Evolutionary conservation across 2,888 invertebrate genomes (phyloP).

Genomic region (Erynnis tages): DNA sequence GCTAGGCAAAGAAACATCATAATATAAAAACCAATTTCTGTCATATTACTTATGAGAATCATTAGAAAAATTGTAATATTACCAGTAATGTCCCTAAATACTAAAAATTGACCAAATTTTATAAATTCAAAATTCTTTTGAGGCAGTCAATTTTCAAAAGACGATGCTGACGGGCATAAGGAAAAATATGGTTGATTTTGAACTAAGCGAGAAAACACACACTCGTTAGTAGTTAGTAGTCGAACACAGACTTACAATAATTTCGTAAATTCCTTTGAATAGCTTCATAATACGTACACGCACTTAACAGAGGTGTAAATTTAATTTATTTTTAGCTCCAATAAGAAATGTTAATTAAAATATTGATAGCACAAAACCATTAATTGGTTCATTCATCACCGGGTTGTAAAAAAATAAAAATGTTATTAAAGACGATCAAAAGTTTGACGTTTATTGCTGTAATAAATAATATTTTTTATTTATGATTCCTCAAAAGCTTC

Average conservation of each 20-base stretch:
- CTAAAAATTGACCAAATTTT: no score
- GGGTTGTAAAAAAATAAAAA: conserved; percentile 10
- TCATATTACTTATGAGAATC: no score
- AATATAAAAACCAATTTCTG: no score
- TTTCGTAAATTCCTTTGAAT: conserved; percentile 6
- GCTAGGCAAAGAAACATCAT: no score
- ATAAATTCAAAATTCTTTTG: no score
- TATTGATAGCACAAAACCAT: conserved; percentile 17
- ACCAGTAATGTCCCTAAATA: no score
- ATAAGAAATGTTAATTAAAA: conserved; percentile 25
- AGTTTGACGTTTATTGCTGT: conserved; percentile 13
- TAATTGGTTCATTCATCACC: conserved; percentile 26
- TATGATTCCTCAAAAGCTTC: conserved; percentile 7
- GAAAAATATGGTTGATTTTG: no score
- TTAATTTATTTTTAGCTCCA: conserved; percentile 21
- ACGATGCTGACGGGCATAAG: no score
- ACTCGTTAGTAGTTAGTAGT: neutral
- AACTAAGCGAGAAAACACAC: no score
- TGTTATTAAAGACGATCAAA: conserved; percentile 16
- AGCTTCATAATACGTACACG: neutral
- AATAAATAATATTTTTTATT: conserved; percentile 21
- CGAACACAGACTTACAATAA: neutral
- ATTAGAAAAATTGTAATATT: no score
- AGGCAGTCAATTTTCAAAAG: no score
- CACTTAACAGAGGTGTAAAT: conserved; percentile 12